phyloP scores from a whole-genome alignment of 2,113 vertebrate species.

The Istiophorus platypterus region DNA sequence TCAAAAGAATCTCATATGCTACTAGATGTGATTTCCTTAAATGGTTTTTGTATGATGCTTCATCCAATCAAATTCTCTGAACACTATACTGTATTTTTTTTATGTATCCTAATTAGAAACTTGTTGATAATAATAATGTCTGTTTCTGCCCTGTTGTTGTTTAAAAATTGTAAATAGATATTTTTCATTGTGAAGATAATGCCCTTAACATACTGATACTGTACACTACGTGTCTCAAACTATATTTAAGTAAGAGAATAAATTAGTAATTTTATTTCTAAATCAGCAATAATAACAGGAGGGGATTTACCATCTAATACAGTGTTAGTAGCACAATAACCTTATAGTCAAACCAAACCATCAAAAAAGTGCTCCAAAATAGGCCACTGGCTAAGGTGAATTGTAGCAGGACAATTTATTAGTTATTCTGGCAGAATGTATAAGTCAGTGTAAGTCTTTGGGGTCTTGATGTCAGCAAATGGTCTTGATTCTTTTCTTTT shows the following conservation, averaged over 20 bases:
- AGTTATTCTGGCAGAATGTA: conserved; percentile 1
- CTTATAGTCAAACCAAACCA: not conserved
- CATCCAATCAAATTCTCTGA: not conserved
- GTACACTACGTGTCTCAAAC: conserved; percentile 7
- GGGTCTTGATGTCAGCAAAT: conserved; percentile 38
- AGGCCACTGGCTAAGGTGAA: conserved; percentile 8
- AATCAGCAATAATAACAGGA: conserved; percentile 48
- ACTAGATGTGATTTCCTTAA: not conserved
- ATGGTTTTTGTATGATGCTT: not conserved
- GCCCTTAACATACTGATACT: not conserved
- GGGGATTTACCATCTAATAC: conserved; percentile 42
- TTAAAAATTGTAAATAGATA: conserved; percentile 12
- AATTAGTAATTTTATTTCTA: conserved; percentile 21
- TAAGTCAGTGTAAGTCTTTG: conserved; percentile 2
- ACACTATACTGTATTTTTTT: not conserved
- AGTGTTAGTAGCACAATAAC: conserved; percentile 17
- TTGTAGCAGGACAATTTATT: not conserved
- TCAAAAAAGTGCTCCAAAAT: conserved; percentile 4
- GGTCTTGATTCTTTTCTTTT: conserved; percentile 42
- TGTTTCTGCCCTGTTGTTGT: not conserved
- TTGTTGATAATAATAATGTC: not conserved
- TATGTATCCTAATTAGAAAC: not conserved
- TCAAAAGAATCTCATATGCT: not conserved
- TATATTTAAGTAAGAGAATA: not conserved
- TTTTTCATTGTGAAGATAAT: not conserved